Base-by-base conservation (phyloP, 2,797 vertebrate genomes). In the Mormyrus hasselquistii region DNA sequence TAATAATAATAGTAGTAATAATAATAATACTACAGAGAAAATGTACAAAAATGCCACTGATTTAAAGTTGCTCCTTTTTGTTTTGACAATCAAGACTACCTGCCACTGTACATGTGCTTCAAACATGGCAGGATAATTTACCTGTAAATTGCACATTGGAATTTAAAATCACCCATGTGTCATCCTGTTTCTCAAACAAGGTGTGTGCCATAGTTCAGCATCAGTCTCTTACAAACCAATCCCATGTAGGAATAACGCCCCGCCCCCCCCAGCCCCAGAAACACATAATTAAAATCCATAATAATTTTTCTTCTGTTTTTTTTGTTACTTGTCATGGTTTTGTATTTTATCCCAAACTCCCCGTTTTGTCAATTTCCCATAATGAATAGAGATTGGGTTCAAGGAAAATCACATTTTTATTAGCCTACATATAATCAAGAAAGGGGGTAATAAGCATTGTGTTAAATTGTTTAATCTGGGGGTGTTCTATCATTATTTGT, bases 401-500 rank as follows among this genome's bases (percentile, higher is more conserved):
- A 93, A 93, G 92, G 94, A 93, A 95, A 96, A 95, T 95, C 93
- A 94, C 95, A 95, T 94, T 94, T 95, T 95, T 95, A 96, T 96
- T 95, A 96, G 95, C 94, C 94, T 92, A 94, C 93, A 93, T 94
- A 94, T 92, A 94, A 93, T 92, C 92, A 91, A 89, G 92, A 93
- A 91, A 92, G 92, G 89, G 41, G 91, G 93, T 96, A 96, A 96
- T 96, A 95, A 94, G 94, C 91, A 95, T 96, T 94, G 95, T 96
- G 94, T 95, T 95, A 95, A 95, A 95, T 95, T 95, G 95, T 96
- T 95, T 95, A 96, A 96, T 96, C 94, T 94, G 93, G 94, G 93
- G 94, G 95, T 95, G 96, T 96, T 96, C 95, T 95, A 96, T 96
- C 96, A 96, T 96, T 96, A 96, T 96, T 96, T 96, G 96, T 94